These are phyloP conservation scores for Salvelinus sp. DNA, from an alignment of 2,113 vertebrate genomes.

Conservation along the genomic window DNA sequence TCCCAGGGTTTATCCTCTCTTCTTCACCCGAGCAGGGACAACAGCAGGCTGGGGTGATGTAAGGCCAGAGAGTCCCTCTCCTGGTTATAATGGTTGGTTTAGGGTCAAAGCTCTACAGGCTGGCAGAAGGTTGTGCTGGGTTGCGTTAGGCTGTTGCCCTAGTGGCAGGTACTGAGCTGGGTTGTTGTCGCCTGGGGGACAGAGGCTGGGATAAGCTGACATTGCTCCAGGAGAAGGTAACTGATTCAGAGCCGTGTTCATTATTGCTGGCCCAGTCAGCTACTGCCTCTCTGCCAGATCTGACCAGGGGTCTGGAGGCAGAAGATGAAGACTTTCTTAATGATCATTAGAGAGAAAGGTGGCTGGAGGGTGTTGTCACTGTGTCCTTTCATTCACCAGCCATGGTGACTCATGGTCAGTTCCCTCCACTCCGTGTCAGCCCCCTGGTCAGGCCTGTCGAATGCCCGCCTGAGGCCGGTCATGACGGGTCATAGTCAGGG, in stretches of 20 bases:
- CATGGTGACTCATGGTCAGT: too few relatives aligned
- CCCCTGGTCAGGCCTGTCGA: too few relatives aligned
- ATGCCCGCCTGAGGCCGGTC: too few relatives aligned
- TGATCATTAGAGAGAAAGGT: too few relatives aligned
- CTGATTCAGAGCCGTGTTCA: background rate
- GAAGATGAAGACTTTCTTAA: background rate
- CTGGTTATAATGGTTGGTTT: background rate
- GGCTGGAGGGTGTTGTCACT: too few relatives aligned
- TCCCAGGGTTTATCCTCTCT: background rate
- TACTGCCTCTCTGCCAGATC: background rate
- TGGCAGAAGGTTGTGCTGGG: too few relatives aligned
- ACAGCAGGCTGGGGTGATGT: background rate
- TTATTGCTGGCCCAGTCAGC: background rate
- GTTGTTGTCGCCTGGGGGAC: background rate
- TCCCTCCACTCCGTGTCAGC: too few relatives aligned
- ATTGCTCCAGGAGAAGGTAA: background rate
- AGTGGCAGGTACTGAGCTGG: background rate
- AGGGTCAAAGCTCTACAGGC: background rate
- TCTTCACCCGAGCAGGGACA: background rate
- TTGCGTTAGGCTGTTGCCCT: background rate
- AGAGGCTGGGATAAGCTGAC: background rate
- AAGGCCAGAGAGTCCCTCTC: background rate
- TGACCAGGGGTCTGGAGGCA: background rate
- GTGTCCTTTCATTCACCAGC: too few relatives aligned
- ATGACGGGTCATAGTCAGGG: too few relatives aligned